Conservation (phyloP, 2,113 vertebrate genomes). For the Heterotis niloticus region DNA sequence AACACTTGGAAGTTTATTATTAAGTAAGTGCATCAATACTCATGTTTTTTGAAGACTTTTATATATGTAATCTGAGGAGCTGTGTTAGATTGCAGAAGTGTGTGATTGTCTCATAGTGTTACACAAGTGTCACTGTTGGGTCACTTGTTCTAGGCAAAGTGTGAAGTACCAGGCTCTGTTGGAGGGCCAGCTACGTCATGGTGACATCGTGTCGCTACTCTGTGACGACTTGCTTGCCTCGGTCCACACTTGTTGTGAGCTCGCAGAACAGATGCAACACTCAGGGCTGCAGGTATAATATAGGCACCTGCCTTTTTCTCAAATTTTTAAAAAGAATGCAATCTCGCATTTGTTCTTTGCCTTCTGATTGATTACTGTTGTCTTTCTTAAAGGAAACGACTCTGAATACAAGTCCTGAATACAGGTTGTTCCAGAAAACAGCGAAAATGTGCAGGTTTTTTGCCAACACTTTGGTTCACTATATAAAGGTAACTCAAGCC, state of each 20-base stretch:
- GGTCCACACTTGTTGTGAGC: slow-evolving; percentile 74
- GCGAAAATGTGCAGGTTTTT: slow-evolving; percentile 91
- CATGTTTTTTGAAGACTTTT: background rate
- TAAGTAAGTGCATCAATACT: slow-evolving; percentile 70
- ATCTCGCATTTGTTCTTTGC: background rate
- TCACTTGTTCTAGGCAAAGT: slow-evolving; percentile 73
- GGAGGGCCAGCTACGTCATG: slow-evolving; percentile 77
- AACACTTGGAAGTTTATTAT: slow-evolving; percentile 97
- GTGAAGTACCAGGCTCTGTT: slow-evolving; percentile 81
- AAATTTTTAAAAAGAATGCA: background rate
- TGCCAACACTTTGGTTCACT: slow-evolving; percentile 89
- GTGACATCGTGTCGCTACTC: slow-evolving; percentile 70
- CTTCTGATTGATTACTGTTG: slow-evolving; percentile 8
- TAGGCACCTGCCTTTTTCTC: background rate
- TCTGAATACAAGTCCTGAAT: slow-evolving; percentile 65
- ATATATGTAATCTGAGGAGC: too few species aligned
- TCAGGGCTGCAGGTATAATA: slow-evolving; percentile 59
- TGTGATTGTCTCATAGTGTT: background rate
- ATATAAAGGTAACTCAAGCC: slow-evolving; percentile 76
- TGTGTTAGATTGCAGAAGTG: too few species aligned
- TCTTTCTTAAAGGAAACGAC: slow-evolving; percentile 65
- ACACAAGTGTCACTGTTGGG: background rate
- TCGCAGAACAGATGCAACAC: slow-evolving; percentile 75
- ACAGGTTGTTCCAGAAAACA: slow-evolving; percentile 85
- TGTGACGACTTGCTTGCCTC: slow-evolving; percentile 77